Conservation (phyloP, 2,888 invertebrate genomes). For the Epirrhoe tristata region DNA sequence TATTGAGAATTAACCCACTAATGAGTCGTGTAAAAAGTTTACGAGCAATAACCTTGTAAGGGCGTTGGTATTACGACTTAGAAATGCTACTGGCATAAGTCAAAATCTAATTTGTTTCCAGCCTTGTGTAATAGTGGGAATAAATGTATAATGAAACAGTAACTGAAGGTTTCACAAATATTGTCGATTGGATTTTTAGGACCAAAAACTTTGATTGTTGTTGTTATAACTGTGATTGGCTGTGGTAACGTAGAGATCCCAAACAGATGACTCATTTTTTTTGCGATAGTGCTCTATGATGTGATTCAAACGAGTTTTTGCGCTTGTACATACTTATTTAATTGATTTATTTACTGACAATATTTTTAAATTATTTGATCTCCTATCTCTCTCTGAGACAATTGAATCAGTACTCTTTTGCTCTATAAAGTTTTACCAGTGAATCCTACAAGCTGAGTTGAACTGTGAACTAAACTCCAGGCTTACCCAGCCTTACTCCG, state of each 20-base stretch:
- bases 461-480: slow-evolving; percentile 42
- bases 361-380: background rate
- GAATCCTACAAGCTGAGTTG: slow-evolving; percentile 6
- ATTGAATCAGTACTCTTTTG: background rate
- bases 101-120: slow-evolving; percentile 41
- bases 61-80: slow-evolving; percentile 35
- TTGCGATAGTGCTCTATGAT: no score
- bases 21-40: slow-evolving; percentile 39
- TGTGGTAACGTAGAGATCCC: no score
- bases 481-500: slow-evolving; percentile 35
- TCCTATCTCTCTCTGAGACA: no score
- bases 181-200: background rate
- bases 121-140: background rate
- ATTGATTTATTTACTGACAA: background rate
- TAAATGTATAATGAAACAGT: background rate
- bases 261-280: no score
- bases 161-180: background rate
- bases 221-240: no score
- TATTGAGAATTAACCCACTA: slow-evolving; percentile 22
- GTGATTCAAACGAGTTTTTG: no score
- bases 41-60: slow-evolving; percentile 35
- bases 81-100: slow-evolving; percentile 19
- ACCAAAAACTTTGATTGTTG: no score
- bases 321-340: no score
- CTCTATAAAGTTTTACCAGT: background rate